Evolutionary conservation across 2,113 vertebrate species (phyloP).

Genomic region (Boleophthalmus pectinirostris): DNA sequence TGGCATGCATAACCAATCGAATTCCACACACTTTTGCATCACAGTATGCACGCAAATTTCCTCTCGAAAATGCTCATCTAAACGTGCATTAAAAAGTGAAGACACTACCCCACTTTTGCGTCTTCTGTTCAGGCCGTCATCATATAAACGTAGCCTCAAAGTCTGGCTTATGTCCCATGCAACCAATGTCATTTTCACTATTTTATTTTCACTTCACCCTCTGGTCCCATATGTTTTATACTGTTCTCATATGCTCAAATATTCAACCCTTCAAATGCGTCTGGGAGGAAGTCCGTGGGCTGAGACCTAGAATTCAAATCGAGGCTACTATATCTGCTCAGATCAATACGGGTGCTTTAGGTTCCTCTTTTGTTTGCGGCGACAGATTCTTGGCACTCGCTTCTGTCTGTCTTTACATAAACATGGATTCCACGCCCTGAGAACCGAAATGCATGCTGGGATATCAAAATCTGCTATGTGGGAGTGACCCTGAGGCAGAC

Average conservation of each 20-base stretch:
- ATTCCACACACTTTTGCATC: too few relatives aligned
- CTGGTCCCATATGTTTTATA: not conserved
- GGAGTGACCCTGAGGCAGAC: constrained; percentile 49
- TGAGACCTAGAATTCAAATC: constrained; percentile 55
- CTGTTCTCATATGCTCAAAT: constrained; percentile 2
- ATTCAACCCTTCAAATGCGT: constrained; percentile 11
- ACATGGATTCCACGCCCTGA: constrained; percentile 29
- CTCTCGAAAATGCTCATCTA: too few relatives aligned
- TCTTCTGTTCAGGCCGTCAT: too few relatives aligned
- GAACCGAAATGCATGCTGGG: constrained; percentile 32
- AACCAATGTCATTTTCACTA: too few relatives aligned
- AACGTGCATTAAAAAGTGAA: too few relatives aligned
- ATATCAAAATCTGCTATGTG: constrained; percentile 38
- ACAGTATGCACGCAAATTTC: too few relatives aligned
- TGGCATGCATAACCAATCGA: too few relatives aligned
- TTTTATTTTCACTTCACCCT: not conserved
- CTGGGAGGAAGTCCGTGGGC: constrained; percentile 38
- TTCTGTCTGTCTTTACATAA: constrained; percentile 37
- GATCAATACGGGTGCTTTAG: constrained; percentile 45
- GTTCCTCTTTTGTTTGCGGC: constrained; percentile 29
- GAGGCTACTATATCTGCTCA: constrained; percentile 32
- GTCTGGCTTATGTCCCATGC: too few relatives aligned
- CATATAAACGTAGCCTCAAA: too few relatives aligned
- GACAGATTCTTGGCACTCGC: constrained; percentile 40
- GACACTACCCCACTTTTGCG: too few relatives aligned